Conservation (phyloP, 2,888 invertebrate species). For the Dicyrtomina minuta region DNA sequence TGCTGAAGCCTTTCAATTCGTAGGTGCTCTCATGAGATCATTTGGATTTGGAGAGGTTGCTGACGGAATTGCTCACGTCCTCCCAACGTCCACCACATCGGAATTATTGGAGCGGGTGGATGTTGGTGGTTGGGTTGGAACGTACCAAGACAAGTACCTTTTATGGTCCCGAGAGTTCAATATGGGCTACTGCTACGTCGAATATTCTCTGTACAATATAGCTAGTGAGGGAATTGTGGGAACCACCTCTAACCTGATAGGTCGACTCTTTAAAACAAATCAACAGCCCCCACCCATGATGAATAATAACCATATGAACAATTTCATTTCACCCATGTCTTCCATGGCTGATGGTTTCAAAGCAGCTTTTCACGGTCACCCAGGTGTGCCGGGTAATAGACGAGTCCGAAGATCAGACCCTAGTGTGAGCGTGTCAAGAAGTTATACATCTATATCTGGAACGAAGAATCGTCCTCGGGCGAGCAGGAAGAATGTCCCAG, state of each 20-base stretch:
- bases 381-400: slow-evolving; percentile 34
- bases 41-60: slow-evolving; percentile 51
- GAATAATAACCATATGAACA: slow-evolving; percentile 37
- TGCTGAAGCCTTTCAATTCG: slow-evolving; percentile 50
- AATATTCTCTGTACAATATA: slow-evolving; percentile 50
- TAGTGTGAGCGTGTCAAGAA: slow-evolving; percentile 42
- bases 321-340: slow-evolving; percentile 44
- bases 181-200: slow-evolving; percentile 52
- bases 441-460: slow-evolving; percentile 33
- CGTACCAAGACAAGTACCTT: slow-evolving; percentile 48
- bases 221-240: slow-evolving; percentile 46
- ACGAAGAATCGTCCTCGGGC: slow-evolving; percentile 23
- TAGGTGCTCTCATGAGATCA: slow-evolving; percentile 45
- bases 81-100: slow-evolving; percentile 47
- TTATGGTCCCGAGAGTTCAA: slow-evolving; percentile 49
- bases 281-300: slow-evolving; percentile 18
- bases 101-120: slow-evolving; percentile 50
- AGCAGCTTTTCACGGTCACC: slow-evolving; percentile 9
- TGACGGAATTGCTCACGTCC: slow-evolving; percentile 49
- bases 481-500: slow-evolving; percentile 32
- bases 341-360: slow-evolving; percentile 34
- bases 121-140: slow-evolving; percentile 50
- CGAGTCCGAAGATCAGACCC: slow-evolving; percentile 37
- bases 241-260: slow-evolving; percentile 41
- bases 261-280: slow-evolving; percentile 38